phyloP scores from a whole-genome alignment of 2,888 invertebrate species.

The Camponotus fellah region DNA sequence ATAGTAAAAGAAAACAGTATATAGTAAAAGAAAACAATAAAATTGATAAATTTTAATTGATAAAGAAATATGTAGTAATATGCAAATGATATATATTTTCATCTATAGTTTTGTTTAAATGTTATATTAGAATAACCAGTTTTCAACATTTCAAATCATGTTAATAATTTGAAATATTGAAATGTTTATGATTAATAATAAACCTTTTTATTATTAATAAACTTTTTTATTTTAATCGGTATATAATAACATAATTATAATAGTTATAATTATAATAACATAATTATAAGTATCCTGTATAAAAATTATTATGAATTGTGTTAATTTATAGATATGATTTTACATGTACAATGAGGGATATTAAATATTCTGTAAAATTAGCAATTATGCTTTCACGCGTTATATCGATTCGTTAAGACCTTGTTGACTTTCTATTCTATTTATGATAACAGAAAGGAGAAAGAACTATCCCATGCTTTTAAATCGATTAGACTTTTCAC shows the following conservation, averaged over 20 bases:
- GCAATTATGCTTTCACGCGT: neutral
- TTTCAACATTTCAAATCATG: slow-evolving; percentile 14
- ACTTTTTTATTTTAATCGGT: neutral
- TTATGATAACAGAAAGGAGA: neutral
- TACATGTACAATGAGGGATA: neutral
- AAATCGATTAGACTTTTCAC: slow-evolving; percentile 13
- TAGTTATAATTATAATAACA: neutral
- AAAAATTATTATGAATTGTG: neutral
- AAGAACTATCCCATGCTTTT: slow-evolving; percentile 6
- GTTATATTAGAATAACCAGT: neutral
- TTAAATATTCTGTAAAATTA: neutral
- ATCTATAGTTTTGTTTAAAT: neutral
- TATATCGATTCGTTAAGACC: slow-evolving; percentile 10
- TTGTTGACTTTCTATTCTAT: neutral
- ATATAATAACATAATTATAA: slow-evolving; percentile 16
- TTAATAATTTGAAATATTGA: neutral
- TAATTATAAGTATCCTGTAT: neutral
- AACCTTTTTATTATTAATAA: neutral
- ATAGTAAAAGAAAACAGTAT: neutral
- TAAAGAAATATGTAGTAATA: neutral
- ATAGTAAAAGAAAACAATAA: neutral
- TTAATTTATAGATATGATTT: neutral
- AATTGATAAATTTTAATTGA: neutral
- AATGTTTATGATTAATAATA: neutral
- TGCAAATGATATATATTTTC: neutral